These are phyloP conservation scores for Andricus quercusramuli DNA, from an alignment of 2,888 invertebrate species.

Conservation along the genomic window DNA sequence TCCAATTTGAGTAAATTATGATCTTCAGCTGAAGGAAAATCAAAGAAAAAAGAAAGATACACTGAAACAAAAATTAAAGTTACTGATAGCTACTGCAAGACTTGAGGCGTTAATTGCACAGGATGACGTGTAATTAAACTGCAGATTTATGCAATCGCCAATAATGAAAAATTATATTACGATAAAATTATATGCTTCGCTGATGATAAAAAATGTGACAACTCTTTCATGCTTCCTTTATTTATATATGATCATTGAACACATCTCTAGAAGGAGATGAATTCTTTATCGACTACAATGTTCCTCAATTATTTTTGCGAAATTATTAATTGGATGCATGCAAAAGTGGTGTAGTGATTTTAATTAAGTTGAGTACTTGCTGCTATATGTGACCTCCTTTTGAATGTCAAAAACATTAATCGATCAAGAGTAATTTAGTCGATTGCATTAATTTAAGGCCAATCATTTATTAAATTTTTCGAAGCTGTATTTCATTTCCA, in stretches of 20 bases:
- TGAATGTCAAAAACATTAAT: neutral
- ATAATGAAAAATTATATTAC: conserved; percentile 2
- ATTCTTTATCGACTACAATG: neutral
- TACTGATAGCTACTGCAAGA: neutral
- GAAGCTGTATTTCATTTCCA: too few relatives aligned
- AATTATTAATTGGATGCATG: neutral
- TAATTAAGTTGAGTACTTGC: too few relatives aligned
- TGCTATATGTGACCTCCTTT: too few relatives aligned
- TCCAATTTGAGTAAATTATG: conserved; percentile 14
- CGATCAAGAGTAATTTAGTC: too few relatives aligned
- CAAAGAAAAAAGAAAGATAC: neutral
- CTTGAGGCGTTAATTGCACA: conserved; percentile 1
- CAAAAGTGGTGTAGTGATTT: neutral
- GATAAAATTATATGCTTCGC: conserved; percentile 14
- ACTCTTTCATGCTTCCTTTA: neutral
- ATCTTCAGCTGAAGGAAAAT: conserved; percentile 5
- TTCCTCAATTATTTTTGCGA: neutral
- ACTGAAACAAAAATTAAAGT: neutral
- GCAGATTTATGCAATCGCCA: conserved; percentile 20
- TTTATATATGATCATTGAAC: neutral
- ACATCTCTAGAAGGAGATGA: neutral
- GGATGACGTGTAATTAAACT: conserved; percentile 16
- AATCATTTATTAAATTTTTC: too few relatives aligned
- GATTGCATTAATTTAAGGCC: too few relatives aligned
- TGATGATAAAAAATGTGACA: conserved; percentile 19